Conservation (phyloP, 2,797 vertebrate species). For the Bucorvus abyssinicus region DNA sequence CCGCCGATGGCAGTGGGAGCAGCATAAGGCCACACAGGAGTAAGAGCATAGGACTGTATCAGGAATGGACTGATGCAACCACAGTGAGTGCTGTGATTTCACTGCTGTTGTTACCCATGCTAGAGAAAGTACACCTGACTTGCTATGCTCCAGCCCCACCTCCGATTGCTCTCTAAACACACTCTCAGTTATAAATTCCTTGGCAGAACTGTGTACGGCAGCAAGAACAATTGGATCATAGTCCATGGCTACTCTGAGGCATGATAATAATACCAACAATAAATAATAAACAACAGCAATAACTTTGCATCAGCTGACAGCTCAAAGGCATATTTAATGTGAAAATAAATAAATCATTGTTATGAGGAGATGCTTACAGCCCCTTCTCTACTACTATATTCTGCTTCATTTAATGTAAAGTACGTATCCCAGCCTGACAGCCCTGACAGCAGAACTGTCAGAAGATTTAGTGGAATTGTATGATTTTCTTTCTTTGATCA, state of each 20-base stretch:
- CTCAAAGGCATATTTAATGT: not conserved
- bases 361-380: not conserved
- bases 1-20: rapidly evolving
- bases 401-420: slow-evolving; percentile 33
- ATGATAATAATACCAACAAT: not conserved
- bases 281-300: not conserved
- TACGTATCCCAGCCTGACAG: not conserved
- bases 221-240: not conserved
- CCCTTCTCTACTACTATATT: not conserved
- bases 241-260: not conserved
- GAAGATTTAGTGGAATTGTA: slow-evolving; percentile 19
- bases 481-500: slow-evolving; percentile 39
- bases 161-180: not conserved
- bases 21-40: not conserved
- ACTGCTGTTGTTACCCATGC: not conserved
- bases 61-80: not conserved
- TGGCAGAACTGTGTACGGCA: not conserved
- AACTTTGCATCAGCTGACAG: not conserved
- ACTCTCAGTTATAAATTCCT: not conserved
- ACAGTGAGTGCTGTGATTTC: rapidly evolving
- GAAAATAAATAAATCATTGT: slow-evolving; percentile 37
- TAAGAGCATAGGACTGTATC: not conserved
- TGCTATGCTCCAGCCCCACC: rapidly evolving
- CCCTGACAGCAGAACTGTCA: slow-evolving; percentile 36
- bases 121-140: not conserved